Conservation (phyloP, 2,113 vertebrate species). For the Leuciscus idus region DNA sequence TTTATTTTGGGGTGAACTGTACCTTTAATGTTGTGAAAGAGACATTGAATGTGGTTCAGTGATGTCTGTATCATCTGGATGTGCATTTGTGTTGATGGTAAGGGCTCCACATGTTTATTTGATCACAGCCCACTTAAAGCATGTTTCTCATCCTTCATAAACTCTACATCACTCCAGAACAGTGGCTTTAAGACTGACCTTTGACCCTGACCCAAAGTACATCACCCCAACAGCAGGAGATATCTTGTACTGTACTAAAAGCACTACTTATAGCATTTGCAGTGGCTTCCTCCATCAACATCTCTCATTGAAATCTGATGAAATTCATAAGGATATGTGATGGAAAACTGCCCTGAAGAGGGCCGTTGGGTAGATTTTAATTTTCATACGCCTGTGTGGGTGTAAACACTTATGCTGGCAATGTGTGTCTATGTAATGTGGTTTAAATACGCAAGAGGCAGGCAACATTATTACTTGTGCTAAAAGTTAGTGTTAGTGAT, state of each 20-base stretch:
- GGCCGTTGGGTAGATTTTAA: neutral
- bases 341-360: slow-evolving; percentile 4
- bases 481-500: slow-evolving; percentile 62
- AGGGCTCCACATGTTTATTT: neutral
- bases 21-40: neutral
- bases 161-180: neutral
- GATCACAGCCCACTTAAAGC: neutral
- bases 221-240: neutral
- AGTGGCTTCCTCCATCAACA: neutral
- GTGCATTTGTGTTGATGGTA: neutral
- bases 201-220: neutral
- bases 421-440: slow-evolving; percentile 1
- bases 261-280: neutral
- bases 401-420: neutral
- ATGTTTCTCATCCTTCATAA: neutral
- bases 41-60: neutral
- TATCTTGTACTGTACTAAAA: too few relatives aligned
- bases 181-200: neutral
- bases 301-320: slow-evolving; percentile 9
- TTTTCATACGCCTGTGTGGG: neutral
- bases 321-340: neutral
- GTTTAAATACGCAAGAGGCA: neutral
- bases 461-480: neutral
- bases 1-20: neutral
- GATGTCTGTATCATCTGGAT: neutral